Percentiles rank a stretch among this genome's conserved stretches.
phyloP scores from a whole-genome alignment of 2,797 vertebrate genomes.

The Helicolenus hilgendorfi region DNA sequence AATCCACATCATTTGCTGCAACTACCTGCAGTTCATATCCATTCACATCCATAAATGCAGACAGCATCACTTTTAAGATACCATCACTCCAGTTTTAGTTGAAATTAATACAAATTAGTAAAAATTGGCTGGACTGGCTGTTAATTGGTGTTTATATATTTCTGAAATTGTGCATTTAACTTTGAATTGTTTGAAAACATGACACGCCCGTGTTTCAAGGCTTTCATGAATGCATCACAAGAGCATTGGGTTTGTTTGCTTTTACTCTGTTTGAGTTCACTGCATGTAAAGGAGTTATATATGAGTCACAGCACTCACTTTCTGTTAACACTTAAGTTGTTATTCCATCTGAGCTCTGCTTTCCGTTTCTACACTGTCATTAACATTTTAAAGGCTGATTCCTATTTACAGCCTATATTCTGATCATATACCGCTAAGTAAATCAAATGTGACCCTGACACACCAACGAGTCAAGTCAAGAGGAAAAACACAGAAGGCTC shows the following conservation, averaged over 20 bases:
- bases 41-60: background rate
- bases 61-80: background rate
- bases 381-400: background rate
- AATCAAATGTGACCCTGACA: background rate
- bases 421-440: background rate
- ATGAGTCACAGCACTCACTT: background rate
- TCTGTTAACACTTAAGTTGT: background rate
- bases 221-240: background rate
- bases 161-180: background rate
- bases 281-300: background rate
- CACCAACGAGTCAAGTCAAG: too few species aligned
- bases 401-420: background rate
- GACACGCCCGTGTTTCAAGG: background rate
- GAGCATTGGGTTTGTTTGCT: background rate
- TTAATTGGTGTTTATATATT: background rate
- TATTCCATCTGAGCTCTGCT: background rate
- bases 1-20: background rate
- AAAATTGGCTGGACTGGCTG: background rate
- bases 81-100: background rate
- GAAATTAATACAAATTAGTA: background rate
- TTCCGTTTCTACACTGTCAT: background rate
- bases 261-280: background rate
- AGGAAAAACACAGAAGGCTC: too few species aligned
- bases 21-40: background rate
- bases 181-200: background rate